Evolutionary conservation across 2,888 invertebrate genomes (phyloP).

Genomic region (Drosophila setosimentum): DNA sequence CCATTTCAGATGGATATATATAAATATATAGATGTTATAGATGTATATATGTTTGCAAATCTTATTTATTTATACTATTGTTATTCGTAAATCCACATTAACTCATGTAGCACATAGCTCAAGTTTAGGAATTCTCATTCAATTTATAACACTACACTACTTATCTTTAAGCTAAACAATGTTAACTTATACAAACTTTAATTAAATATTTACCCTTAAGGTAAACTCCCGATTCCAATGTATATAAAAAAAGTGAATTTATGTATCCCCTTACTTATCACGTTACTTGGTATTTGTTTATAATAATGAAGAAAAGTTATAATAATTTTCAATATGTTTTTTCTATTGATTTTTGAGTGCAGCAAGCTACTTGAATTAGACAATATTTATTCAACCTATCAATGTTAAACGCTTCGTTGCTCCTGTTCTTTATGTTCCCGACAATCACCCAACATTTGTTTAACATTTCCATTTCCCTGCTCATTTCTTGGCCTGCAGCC

Average conservation of each 20-base stretch:
- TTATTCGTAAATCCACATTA: background rate
- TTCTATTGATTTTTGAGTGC: background rate
- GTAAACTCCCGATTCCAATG: background rate
- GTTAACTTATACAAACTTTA: too few relatives aligned
- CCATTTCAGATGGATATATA: background rate
- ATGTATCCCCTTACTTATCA: background rate
- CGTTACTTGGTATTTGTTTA: background rate
- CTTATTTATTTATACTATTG: background rate
- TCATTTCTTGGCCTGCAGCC: constrained; percentile 9
- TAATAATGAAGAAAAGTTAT: background rate
- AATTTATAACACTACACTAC: background rate
- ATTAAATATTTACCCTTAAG: background rate
- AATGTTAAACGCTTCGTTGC: background rate
- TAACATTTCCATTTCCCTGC: constrained; percentile 7
- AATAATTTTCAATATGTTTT: background rate
- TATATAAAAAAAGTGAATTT: background rate
- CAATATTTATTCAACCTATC: background rate
- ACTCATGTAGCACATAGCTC: background rate
- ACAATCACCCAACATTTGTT: too few relatives aligned
- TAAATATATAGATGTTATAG: background rate
- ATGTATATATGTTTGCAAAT: background rate
- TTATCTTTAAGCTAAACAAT: background rate
- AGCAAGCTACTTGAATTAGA: background rate
- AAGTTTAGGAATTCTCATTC: background rate
- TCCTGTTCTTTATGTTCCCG: background rate